Percentiles rank a stretch among this genome's conserved stretches.
These are phyloP conservation scores for Epinephelus lanceolatus DNA, from an alignment of 2,113 vertebrate genomes.

Conservation along the genomic window DNA sequence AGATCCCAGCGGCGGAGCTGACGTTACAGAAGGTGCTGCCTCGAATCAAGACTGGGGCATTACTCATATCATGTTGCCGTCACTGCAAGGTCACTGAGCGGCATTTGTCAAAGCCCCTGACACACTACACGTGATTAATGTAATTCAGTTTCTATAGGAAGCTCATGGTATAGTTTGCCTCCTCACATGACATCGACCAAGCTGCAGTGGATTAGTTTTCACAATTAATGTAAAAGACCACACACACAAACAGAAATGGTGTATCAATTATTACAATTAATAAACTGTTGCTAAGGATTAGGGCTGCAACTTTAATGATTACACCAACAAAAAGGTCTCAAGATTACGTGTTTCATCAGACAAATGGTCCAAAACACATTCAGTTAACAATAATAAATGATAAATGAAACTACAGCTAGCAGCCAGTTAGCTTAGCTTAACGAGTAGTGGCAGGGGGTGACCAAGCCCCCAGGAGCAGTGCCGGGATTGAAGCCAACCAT, in stretches of 20 bases:
- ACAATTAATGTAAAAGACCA: not conserved
- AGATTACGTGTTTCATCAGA: not conserved
- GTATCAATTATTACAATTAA: not conserved
- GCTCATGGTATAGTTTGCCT: not conserved
- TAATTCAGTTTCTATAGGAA: slow-evolving; percentile 27
- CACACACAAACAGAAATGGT: not conserved
- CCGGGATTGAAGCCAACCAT: too few species aligned
- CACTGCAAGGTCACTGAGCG: slow-evolving; percentile 57
- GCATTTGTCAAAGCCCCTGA: slow-evolving; percentile 47
- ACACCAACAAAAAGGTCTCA: not conserved
- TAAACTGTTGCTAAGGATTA: not conserved
- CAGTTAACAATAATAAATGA: too few species aligned
- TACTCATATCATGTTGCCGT: slow-evolving; percentile 37
- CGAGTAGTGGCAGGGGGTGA: too few species aligned
- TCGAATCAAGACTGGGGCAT: slow-evolving; percentile 30
- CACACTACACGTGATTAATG: slow-evolving; percentile 36
- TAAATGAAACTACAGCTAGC: too few species aligned
- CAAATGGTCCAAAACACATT: too few species aligned
- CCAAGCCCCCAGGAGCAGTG: too few species aligned
- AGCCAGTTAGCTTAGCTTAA: too few species aligned
- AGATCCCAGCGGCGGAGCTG: slow-evolving; percentile 18
- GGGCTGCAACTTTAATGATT: not conserved
- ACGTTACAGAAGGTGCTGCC: slow-evolving; percentile 16
- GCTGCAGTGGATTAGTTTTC: slow-evolving; percentile 12
- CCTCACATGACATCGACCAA: slow-evolving; percentile 8